phyloP scores from a whole-genome alignment of 2,797 vertebrate genomes.

The Catharus ustulatus region DNA sequence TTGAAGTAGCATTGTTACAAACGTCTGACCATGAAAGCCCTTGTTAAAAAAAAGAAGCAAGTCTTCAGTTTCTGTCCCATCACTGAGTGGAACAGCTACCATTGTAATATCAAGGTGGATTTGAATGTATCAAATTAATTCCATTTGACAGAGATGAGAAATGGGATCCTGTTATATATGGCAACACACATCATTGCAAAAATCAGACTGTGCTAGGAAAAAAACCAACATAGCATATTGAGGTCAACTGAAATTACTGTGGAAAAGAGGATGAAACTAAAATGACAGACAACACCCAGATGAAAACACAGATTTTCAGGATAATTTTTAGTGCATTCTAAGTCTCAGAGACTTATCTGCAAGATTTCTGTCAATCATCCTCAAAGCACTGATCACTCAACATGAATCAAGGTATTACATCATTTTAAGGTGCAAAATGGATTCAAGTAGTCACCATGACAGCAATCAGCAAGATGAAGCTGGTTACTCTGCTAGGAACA shows the following conservation, averaged over 20 bases:
- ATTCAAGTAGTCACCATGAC: not conserved
- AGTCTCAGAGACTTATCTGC: not conserved
- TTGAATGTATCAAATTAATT: slow-evolving; percentile 15
- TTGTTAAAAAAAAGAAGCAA: not conserved
- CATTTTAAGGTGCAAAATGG: not conserved
- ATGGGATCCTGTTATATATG: not conserved
- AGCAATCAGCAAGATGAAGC: not conserved
- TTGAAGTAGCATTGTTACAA: not conserved
- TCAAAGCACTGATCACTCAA: not conserved
- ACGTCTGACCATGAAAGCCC: not conserved
- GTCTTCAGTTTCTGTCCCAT: not conserved
- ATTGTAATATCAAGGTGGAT: not conserved
- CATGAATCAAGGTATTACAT: not conserved
- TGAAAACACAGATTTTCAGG: not conserved
- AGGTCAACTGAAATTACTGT: slow-evolving; percentile 13
- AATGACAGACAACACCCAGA: not conserved
- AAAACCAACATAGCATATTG: not conserved
- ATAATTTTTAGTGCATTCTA: not conserved
- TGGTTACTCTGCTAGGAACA: not conserved
- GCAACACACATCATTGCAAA: not conserved
- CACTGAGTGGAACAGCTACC: not conserved
- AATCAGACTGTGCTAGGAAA: not conserved
- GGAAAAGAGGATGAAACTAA: not conserved
- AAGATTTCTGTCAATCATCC: not conserved
- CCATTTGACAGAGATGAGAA: slow-evolving; percentile 27